Percentiles rank a stretch among this genome's conserved stretches.
These are phyloP conservation scores for Tachuris rubrigastra DNA, from an alignment of 2,113 vertebrate genomes.

Conservation along the genomic window DNA sequence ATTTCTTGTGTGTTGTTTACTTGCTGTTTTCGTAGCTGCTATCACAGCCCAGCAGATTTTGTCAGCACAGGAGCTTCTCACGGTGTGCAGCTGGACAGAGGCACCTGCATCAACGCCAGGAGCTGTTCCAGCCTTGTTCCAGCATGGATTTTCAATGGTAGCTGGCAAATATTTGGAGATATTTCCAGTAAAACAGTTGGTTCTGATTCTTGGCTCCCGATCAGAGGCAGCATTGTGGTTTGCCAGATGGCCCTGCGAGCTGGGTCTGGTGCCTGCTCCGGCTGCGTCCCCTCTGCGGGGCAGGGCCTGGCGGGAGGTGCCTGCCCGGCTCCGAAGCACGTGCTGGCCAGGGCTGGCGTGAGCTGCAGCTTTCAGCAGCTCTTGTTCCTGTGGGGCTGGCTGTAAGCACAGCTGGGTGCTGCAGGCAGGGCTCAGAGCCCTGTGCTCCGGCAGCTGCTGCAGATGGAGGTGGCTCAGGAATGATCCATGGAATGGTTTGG, in stretches of 20 bases:
- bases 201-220: background rate
- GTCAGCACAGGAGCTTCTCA: background rate
- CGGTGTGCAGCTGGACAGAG: background rate
- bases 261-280: background rate
- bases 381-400: background rate
- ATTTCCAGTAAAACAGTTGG: conserved; percentile 36
- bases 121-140: background rate
- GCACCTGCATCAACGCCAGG: background rate
- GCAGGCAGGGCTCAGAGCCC: background rate
- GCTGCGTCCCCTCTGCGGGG: background rate
- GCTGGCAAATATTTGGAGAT: conserved; percentile 9
- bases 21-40: background rate
- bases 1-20: background rate
- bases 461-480: background rate
- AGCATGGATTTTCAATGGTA: background rate
- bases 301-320: background rate
- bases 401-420: background rate
- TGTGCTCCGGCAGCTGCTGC: background rate
- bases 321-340: background rate
- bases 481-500: background rate
- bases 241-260: conserved; percentile 20
- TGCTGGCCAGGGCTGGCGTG: background rate
- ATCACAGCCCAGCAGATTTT: background rate
- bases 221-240: background rate
- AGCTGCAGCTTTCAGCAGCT: background rate